Evolutionary conservation across 92 coral and sea anemone species (phyloP), one percentile per base, ranked within the genome.

Genomic region (Bergia puertoricense): DNA sequence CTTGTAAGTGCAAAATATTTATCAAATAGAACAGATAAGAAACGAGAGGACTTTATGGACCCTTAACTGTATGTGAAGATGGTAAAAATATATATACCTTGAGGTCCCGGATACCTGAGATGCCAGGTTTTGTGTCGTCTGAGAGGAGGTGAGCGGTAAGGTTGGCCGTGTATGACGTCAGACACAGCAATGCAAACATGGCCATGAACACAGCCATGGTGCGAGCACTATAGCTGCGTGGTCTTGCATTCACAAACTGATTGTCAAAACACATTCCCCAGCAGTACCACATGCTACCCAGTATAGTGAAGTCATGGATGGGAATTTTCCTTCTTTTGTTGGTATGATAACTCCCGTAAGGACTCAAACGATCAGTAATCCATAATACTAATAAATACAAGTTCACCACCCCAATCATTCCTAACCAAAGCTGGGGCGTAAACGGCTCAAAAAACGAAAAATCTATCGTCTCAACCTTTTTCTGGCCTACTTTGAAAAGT

Each of bases 221-320:
- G 18, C 94, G 91, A 22, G 96, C 96, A 76, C 98, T 92, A 65
- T 91, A 89, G 79, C 96, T 93, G 36, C 89, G 88, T 14, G 98
- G 98, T 66, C 91, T 85, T 43, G 91, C 87, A 30, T 86, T 76
- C 65, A 95, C 96, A 68, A 95, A 95, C 92, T 95, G 98, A 77
- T 95, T 93, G 85, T 95, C 98, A 90, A 95, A 95, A 85, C 98
- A 95, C 45, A 95, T 90, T 6, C 98, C 98, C 98, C 98, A 95
- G 42, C 98, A 90, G 67, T 72, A 95, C 98, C 98, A 95, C 98
- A 95, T 95, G 85, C 98, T 95, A 11, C 93, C 96, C 23, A 90
- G 91, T 30, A 95, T 80, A n/a, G 92, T 94, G 81, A 95, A 95
- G 5, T 75, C 44, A 16, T 85, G 86, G 1, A 90, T 85, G 22